Evolutionary conservation across 2,797 vertebrate genomes (phyloP), one percentile per base, ranked within the genome.

Genomic region (Phrynocephalus forsythii): DNA sequence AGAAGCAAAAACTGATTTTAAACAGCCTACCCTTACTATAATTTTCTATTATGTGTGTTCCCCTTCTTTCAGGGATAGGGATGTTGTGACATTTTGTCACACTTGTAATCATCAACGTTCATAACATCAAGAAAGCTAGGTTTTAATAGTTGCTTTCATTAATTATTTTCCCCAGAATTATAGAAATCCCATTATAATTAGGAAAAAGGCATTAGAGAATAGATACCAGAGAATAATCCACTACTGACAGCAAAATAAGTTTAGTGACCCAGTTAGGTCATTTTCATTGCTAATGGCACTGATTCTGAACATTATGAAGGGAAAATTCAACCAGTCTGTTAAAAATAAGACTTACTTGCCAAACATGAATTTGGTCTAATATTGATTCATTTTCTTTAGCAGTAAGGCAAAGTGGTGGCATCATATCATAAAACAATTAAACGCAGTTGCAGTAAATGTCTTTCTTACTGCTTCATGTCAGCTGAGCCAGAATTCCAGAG

Each of bases 391-490:
- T 84, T 92, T 68, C 28, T 24, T n/a, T 92, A 86, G 2, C 60
- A 83, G 71, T 8, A 71, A 9, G 22, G 84, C 56, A 86, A 15
- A 90, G 66, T 67, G 30, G 80, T 92, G 38, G 5, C 82, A 80
- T 87, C 67, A 77, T 63, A 80, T 93, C 89, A 30, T 90, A 88
- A 44, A 44, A 2, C 67, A 79, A 72, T 76, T 63, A 52, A 75
- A 2, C 26, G 77, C 28, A 72, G 85, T 89, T 92, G 79, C 87
- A 88, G 83, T 26, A 80, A 79, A 88, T 28, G 16, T 30, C 66
- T 63, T 79, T 89, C 75, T 87, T 78, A 67, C 20, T 80, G 81
- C 91, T 92, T 93, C 88, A 92, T 94, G 86, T 94, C 72, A 91
- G 93, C 91, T 91, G 90, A 90, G 90, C 79, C 63, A 88, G 85